Evolutionary conservation across 2,113 vertebrate genomes (phyloP).

Genomic region (Gymnobelideus leadbeateri): DNA sequence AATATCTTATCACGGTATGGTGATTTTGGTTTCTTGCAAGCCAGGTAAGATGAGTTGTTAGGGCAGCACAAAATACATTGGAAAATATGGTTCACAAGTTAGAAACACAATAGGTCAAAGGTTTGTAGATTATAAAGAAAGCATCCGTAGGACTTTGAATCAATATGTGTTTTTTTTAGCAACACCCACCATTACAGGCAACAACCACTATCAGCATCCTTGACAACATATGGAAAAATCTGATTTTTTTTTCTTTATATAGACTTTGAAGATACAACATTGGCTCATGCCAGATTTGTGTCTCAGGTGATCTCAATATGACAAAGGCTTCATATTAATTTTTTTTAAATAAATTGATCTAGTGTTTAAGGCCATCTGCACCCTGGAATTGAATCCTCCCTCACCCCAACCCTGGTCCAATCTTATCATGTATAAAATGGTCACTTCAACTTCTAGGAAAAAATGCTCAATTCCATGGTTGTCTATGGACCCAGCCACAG

Average conservation of each 20-base stretch:
- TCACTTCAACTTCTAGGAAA: not conserved
- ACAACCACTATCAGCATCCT: not conserved
- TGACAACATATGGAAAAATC: not conserved
- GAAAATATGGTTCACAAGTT: not conserved
- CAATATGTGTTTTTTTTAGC: not conserved
- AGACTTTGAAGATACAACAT: not conserved
- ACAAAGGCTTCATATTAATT: not conserved
- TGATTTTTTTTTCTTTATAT: not conserved
- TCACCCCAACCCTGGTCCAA: not conserved
- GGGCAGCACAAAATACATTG: not conserved
- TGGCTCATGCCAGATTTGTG: rapidly evolving
- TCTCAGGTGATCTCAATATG: not conserved
- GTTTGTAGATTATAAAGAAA: not conserved
- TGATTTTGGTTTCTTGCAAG: not conserved
- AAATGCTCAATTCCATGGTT: not conserved
- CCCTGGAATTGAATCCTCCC: not conserved
- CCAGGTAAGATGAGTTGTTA: not conserved
- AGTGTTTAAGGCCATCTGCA: not conserved
- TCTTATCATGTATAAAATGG: not conserved
- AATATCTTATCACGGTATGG: not conserved
- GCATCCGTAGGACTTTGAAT: not conserved
- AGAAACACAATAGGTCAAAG: not conserved
- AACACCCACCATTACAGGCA: not conserved
- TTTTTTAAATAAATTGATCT: not conserved
- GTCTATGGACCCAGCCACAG: not conserved